Evolutionary conservation across 2,797 vertebrate species (phyloP).

Genomic region (Pyrrhura leucotis): DNA sequence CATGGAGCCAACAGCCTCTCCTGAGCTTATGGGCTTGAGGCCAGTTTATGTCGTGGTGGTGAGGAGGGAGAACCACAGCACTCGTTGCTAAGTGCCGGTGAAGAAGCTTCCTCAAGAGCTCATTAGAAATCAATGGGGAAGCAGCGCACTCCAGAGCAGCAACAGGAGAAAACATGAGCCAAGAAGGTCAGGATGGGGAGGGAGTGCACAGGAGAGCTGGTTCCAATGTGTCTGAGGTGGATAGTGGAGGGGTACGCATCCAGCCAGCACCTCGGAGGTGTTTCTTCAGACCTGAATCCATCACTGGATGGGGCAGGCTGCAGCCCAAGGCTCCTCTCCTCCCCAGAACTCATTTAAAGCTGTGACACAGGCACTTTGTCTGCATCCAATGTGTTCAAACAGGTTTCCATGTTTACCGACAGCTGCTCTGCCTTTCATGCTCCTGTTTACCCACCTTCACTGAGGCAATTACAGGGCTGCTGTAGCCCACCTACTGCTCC

Average conservation of each 20-base stretch:
- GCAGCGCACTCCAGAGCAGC: background rate
- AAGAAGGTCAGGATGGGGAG: background rate
- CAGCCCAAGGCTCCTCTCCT: background rate
- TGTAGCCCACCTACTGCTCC: background rate
- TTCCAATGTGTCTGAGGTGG: accelerated
- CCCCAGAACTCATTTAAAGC: background rate
- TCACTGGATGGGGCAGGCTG: background rate
- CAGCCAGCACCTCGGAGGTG: background rate
- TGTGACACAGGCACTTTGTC: background rate
- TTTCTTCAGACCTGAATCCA: background rate
- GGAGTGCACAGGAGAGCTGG: background rate
- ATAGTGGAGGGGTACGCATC: background rate
- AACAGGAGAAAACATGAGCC: background rate
- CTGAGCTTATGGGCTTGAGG: background rate
- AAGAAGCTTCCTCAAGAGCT: background rate
- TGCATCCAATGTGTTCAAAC: background rate
- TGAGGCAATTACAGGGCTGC: background rate
- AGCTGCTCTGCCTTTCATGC: background rate
- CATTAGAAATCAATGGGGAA: background rate
- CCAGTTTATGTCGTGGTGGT: accelerated
- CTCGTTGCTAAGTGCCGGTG: background rate
- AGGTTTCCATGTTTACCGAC: background rate
- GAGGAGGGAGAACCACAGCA: background rate
- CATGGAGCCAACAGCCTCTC: background rate
- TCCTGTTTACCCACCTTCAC: background rate